Evolutionary conservation across 2,113 vertebrate species (phyloP).

Genomic region (Antechinus flavipes): DNA sequence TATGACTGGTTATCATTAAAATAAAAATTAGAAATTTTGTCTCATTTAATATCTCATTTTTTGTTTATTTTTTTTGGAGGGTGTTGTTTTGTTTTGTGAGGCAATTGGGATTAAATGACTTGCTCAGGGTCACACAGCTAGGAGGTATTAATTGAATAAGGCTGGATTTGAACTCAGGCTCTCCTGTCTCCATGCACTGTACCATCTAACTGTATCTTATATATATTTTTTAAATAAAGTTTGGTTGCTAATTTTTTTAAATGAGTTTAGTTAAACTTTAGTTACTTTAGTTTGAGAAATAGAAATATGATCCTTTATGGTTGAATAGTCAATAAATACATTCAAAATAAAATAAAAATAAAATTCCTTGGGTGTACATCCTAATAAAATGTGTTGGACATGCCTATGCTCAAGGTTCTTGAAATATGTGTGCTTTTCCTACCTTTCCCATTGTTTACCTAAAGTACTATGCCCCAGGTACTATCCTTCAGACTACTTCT

Average conservation of each 20-base stretch:
- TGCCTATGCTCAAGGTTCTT: not conserved
- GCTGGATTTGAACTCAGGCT: too few species aligned
- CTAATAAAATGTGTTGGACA: not conserved
- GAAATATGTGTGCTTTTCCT: not conserved
- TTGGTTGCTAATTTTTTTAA: not conserved
- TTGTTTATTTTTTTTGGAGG: too few species aligned
- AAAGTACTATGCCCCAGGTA: not conserved
- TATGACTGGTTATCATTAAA: not conserved
- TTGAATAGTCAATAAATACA: not conserved
- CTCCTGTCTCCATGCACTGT: too few species aligned
- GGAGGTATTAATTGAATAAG: too few species aligned
- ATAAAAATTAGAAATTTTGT: not conserved
- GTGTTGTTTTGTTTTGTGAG: too few species aligned
- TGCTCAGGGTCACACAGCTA: too few species aligned
- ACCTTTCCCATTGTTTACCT: not conserved
- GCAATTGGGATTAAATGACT: too few species aligned
- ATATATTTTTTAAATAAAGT: not conserved
- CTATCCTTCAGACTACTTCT: not conserved
- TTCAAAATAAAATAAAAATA: not conserved
- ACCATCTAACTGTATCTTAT: too few species aligned
- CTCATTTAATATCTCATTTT: not conserved
- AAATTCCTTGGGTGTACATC: not conserved
- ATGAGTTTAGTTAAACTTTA: not conserved
- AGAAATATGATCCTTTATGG: not conserved
- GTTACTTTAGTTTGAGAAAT: not conserved